Conservation (phyloP, 2,797 vertebrate species). For the Borostomias antarcticus region DNA sequence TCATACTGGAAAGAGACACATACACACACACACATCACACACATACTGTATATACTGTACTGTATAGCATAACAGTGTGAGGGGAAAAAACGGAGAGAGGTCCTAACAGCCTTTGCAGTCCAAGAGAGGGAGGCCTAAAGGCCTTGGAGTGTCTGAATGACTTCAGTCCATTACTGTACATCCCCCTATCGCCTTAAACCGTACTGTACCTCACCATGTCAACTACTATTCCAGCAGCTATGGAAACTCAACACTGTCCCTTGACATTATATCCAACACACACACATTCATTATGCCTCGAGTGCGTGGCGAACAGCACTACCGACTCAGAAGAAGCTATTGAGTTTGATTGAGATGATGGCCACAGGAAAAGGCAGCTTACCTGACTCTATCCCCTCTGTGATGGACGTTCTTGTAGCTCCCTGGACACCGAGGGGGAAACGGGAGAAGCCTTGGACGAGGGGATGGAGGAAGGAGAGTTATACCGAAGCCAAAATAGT, state of each 20-base stretch:
- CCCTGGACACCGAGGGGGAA: conserved; percentile 26
- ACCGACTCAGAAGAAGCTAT: not conserved
- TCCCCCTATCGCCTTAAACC: no score
- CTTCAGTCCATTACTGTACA: no score
- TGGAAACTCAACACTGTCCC: not conserved
- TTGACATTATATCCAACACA: not conserved
- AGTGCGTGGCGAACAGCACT: not conserved
- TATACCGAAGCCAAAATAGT: conserved; percentile 50
- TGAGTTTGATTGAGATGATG: not conserved
- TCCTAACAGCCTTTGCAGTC: no score
- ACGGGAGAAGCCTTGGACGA: conserved; percentile 30
- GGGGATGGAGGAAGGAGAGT: conserved; percentile 7
- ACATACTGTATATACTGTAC: no score
- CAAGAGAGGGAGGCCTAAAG: no score
- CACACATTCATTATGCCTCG: not conserved
- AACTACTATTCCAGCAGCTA: not conserved
- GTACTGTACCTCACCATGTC: not conserved
- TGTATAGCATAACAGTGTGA: no score
- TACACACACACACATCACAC: no score
- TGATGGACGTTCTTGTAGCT: conserved; percentile 12
- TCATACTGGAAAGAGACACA: no score
- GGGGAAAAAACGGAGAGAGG: no score
- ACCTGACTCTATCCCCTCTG: conserved; percentile 14
- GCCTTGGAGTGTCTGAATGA: no score
- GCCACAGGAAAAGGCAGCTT: not conserved